Evolutionary conservation across 30 jellyfish, hydroid and myxozoan genomes (phyloP).

Genomic region (Aurelia aurita): DNA sequence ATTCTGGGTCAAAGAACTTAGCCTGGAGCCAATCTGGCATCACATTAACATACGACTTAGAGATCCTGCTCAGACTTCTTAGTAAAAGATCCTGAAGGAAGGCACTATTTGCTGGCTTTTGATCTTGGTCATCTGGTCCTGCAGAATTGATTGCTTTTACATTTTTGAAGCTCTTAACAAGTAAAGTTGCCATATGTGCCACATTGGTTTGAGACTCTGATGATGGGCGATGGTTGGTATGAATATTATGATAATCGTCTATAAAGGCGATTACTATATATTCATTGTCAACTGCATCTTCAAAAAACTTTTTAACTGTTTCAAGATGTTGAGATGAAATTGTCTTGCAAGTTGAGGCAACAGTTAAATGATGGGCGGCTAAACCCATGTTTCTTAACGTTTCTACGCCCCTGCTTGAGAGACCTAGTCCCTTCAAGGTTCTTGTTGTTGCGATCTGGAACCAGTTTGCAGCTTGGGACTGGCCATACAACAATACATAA

Average conservation of each 20-base stretch:
- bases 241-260: conserved; percentile 4
- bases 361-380: no score
- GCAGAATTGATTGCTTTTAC: neutral
- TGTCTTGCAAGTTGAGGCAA: neutral
- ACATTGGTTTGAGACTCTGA: neutral
- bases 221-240: conserved; percentile 16
- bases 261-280: neutral
- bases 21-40: conserved; percentile 39
- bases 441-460: no score
- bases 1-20: conserved; percentile 23
- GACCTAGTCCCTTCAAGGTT: no score
- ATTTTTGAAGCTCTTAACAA: neutral
- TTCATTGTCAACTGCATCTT: neutral
- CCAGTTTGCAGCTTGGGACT: no score
- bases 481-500: no score
- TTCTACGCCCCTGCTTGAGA: no score
- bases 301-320: neutral
- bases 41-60: conserved; percentile 1
- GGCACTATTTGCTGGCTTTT: neutral
- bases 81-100: neutral
- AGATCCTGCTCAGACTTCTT: no score
- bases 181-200: conserved; percentile 23
- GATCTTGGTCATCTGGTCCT: conserved; percentile 10
- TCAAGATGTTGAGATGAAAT: neutral
- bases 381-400: no score